Evolutionary conservation across 2,888 invertebrate species (phyloP), one percentile per base, ranked within the genome.

Genomic region (Drosophila cyrtoloma): DNA sequence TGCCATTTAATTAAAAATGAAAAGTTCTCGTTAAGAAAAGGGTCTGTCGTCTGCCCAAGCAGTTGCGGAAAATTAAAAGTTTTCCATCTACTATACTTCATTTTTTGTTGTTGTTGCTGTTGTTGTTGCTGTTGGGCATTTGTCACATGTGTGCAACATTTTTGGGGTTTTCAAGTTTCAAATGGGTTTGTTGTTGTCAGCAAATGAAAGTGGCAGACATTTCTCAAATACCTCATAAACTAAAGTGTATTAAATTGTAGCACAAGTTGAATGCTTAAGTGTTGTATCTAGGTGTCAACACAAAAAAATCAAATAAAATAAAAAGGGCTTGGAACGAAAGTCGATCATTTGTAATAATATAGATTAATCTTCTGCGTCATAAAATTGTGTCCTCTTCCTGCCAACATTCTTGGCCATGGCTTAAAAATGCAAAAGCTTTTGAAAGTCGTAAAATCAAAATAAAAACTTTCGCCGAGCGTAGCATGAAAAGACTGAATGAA

Each of bases 41-140:
- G 84, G 71, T 81, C 75, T 53, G 35, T 9, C 30, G 35, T 9
- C 39, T 35, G 32, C n/a, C 63, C 58, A 63, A 84, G 77, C 69
- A 71, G 82, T 84, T 86, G 89, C 87, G 86, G 86, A 86, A 86
- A 89, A 86, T 86, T 86, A 86, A 86, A 86, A 86, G 85, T 86
- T 86, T 86, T 89, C 73, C 62, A 67, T 88, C 68, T 39, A 39
- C 71, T 69, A 71, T 75, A 30, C 32, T 32, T 44, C 30, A 37
- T 72, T 57, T n/a, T 61, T 63, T 66, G n/a, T n/a, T 42, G 42
- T 10, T n/a, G 57, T 16, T 16, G 37, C 4, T 19, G 22, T 35
- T 22, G 16, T 55, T 14, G 32, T 26, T 56, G 35, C 19, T 56
- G 37, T 16, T 22, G 37, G 39, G 16, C n/a, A 39, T 57, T n/a